Evolutionary conservation across 2,113 vertebrate genomes (phyloP).

Genomic region (Tringa solitaria): DNA sequence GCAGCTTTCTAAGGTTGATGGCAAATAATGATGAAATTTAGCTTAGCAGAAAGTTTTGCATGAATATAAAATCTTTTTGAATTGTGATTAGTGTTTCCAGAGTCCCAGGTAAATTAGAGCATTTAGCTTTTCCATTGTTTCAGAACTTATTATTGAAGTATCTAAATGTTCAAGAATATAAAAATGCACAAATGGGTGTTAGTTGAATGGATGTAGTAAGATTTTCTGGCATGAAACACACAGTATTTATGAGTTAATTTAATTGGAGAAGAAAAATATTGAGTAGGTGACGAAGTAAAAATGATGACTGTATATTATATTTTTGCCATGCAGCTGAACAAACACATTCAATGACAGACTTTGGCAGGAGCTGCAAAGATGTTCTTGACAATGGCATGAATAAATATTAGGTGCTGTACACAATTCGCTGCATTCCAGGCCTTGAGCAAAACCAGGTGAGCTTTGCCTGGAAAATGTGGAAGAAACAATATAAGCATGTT

Average conservation of each 20-base stretch:
- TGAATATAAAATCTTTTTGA: not conserved
- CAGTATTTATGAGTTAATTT: conserved; percentile 76
- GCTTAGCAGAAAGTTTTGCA: not conserved
- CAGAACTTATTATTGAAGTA: conserved; percentile 46
- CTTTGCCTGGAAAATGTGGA: conserved; percentile 60
- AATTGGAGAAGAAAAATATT: conserved; percentile 73
- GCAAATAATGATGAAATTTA: not conserved
- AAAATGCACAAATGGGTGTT: conserved; percentile 55
- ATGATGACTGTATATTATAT: conserved; percentile 73
- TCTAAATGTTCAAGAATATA: conserved; percentile 23
- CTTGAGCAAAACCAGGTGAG: conserved; percentile 76
- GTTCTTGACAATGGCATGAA: conserved; percentile 73
- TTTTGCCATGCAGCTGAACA: conserved; percentile 76
- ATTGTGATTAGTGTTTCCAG: conserved; percentile 2
- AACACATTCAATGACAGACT: conserved; percentile 72
- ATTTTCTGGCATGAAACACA: conserved; percentile 63
- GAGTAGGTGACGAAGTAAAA: conserved; percentile 72
- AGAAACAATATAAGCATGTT: conserved; percentile 52
- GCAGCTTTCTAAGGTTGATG: not conserved
- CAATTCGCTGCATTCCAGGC: conserved; percentile 54
- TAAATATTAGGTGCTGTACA: conserved; percentile 75
- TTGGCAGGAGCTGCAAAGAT: conserved; percentile 73
- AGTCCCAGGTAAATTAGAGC: not conserved
- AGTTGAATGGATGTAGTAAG: conserved; percentile 54
- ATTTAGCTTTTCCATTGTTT: conserved; percentile 51